Conservation (phyloP, 2,888 invertebrate species). For the Furcula furcula region DNA sequence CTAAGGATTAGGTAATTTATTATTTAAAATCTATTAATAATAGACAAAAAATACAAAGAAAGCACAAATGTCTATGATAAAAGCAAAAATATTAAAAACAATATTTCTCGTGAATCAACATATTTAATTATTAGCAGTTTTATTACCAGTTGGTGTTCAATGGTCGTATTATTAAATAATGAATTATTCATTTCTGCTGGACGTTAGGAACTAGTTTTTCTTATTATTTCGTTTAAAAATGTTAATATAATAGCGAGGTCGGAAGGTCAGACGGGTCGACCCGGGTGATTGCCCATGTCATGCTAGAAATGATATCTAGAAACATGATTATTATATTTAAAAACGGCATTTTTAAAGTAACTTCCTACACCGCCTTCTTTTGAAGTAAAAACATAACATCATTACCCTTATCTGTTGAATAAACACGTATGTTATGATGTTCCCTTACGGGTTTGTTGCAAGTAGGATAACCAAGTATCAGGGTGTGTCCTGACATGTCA, state of each 20-base stretch:
- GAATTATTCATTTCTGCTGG: slow-evolving; percentile 26
- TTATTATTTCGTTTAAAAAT: slow-evolving; percentile 1
- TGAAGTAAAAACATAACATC: too few relatives aligned
- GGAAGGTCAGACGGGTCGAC: slow-evolving; percentile 17
- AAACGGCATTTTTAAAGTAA: too few relatives aligned
- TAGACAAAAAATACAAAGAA: neutral
- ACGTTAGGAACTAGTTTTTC: slow-evolving; percentile 17
- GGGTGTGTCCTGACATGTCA: too few relatives aligned
- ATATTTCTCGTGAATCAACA: slow-evolving; percentile 10
- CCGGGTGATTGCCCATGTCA: slow-evolving; percentile 16
- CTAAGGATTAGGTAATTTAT: too few relatives aligned
- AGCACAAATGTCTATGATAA: neutral
- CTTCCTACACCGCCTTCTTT: too few relatives aligned
- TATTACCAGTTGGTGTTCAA: slow-evolving; percentile 6
- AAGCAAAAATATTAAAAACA: slow-evolving; percentile 10
- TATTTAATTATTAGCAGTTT: slow-evolving; percentile 13
- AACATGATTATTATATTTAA: too few relatives aligned
- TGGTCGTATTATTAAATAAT: slow-evolving; percentile 21
- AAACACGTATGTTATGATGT: too few relatives aligned
- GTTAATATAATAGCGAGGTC: slow-evolving; percentile 12
- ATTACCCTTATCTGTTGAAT: too few relatives aligned
- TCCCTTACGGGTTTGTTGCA: too few relatives aligned
- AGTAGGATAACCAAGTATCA: too few relatives aligned
- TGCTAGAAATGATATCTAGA: too few relatives aligned
- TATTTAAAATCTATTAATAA: too few relatives aligned